Conservation (phyloP, 2,888 invertebrate species). For the Phyto melanocephala region DNA sequence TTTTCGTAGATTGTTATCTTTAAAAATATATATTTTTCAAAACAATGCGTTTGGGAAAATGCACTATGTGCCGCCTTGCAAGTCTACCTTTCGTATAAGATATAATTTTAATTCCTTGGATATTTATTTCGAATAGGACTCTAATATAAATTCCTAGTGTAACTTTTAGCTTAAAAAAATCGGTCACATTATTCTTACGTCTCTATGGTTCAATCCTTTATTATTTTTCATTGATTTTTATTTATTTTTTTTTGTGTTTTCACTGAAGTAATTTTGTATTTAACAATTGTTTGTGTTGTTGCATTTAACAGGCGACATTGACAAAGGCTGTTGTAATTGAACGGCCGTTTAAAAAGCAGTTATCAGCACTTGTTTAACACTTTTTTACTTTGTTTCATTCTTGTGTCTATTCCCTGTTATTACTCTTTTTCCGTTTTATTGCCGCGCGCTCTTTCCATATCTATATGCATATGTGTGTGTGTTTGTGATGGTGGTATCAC, state of each 20-base stretch:
- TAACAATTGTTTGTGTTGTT: conserved; percentile 35
- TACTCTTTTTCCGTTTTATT: conserved; percentile 21
- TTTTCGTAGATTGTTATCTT: too few relatives aligned
- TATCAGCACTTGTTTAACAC: conserved; percentile 60
- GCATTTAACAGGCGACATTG: conserved; percentile 47
- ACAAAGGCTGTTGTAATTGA: conserved; percentile 59
- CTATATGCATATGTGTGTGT: too few relatives aligned
- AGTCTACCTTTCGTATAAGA: too few relatives aligned
- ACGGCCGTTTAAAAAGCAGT: conserved; percentile 59
- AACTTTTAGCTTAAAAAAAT: too few relatives aligned
- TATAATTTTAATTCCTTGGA: too few relatives aligned
- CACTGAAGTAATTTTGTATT: neutral
- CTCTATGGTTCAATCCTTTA: neutral
- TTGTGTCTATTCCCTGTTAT: conserved; percentile 9
- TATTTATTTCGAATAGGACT: too few relatives aligned
- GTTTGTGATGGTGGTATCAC: neutral
- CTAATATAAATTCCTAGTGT: too few relatives aligned
- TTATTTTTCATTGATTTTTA: conserved; percentile 19
- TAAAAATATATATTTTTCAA: too few relatives aligned
- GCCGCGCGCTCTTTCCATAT: neutral
- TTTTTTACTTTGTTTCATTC: conserved; percentile 41
- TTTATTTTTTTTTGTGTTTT: neutral
- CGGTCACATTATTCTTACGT: conserved; percentile 16
- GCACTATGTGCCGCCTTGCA: too few relatives aligned
- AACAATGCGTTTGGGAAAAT: too few relatives aligned